Base-by-base conservation (phyloP, 2,113 vertebrate genomes). In the Pogonocichla stellata region DNA sequence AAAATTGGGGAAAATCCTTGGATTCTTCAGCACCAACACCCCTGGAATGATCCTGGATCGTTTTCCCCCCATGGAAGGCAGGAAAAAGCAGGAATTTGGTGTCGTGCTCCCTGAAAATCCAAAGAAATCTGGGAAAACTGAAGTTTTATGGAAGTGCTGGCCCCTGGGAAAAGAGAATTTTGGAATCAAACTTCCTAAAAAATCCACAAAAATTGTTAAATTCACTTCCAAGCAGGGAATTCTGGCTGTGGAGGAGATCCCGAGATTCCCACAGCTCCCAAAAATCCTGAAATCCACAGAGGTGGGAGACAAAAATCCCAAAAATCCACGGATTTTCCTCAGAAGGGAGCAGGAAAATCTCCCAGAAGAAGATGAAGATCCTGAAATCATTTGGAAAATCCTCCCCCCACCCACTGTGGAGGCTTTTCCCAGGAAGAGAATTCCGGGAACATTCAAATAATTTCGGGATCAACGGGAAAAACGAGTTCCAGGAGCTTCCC, bases 301-400 rank as follows among this genome's bases (percentile, higher is more conserved):
- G 19, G 4, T 10, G n/a, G 28, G 20, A 61, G 12, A 9, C 8
- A 16, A 9, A 48, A 60, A 75, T 60, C 28, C 45, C 34, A 7
- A 16, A 75, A 62, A 20, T 51, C 36, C 29, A 0, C 2, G 34
- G 34, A n/a, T 62, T 40, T 26, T 26, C 34, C 45, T 50, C 57
- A 61, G 9, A 9, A 38, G 7, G 14, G 43, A 38, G 15, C n/a
- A 48, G 5, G 20, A 40, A 77, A 77, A 61, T 33, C 73, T 7
- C 57, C 45, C 57, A 50, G 22, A 2, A 20, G 40, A 38, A 50
- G 33, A 25, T 1, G 2, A 77, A 3, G 12, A 77, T 31, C 58
- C 48, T 1, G 0, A 66, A 64, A 28, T n/a, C 34, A 8, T 9
- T 40, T 0, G 10, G 50, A 6, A 65, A 31, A 12, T 38, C 33